Conservation (phyloP, 2,113 vertebrate species). For the Alligator sinensis region DNA sequence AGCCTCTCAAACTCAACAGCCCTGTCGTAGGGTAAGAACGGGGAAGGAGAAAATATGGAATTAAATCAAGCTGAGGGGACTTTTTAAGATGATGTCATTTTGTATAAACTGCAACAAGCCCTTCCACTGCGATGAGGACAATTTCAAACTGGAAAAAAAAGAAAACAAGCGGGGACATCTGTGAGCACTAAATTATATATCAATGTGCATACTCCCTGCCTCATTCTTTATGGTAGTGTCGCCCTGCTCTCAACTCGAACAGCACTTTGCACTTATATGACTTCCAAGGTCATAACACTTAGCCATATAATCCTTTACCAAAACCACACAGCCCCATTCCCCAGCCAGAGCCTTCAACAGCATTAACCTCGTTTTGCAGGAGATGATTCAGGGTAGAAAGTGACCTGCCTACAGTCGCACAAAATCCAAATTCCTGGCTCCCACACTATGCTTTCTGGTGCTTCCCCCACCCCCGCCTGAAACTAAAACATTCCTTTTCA, state of each 20-base stretch:
- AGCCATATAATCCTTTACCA: conserved; percentile 16
- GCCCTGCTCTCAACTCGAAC: background rate
- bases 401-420: background rate
- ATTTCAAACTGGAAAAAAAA: conserved; percentile 12
- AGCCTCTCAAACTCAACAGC: no score
- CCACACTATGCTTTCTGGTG: background rate
- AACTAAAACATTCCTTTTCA: background rate
- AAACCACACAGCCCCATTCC: background rate
- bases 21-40: background rate
- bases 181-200: conserved; percentile 59
- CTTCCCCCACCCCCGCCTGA: background rate
- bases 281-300: background rate
- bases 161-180: conserved; percentile 28
- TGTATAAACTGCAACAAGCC: background rate
- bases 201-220: background rate
- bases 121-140: background rate
- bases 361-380: fast-evolving
- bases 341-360: fast-evolving
- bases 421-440: background rate
- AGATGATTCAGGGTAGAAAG: fast-evolving
- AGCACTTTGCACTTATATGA: conserved; percentile 60
- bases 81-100: conserved; percentile 34
- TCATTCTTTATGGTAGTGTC: background rate
- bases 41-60: conserved; percentile 10
- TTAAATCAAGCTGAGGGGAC: background rate